These are phyloP conservation scores for Hydrolagus affinis DNA, from an alignment of 2,113 vertebrate species.

Conservation along the genomic window DNA sequence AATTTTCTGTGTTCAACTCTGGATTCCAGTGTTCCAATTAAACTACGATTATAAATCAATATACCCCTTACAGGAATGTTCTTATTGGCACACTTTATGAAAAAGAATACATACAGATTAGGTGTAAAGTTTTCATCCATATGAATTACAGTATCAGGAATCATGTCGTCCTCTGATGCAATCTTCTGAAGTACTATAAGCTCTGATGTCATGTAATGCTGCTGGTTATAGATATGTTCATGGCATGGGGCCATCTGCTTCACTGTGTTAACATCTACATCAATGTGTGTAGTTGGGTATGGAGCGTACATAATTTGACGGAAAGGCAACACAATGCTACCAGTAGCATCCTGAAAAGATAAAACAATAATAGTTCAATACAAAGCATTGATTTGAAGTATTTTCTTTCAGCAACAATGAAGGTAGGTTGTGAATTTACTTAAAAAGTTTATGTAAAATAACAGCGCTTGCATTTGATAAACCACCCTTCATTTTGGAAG, in stretches of 20 bases:
- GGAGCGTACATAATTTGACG: conserved; percentile 92
- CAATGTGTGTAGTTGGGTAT: conserved; percentile 90
- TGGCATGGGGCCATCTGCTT: conserved; percentile 97
- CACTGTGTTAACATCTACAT: conserved; percentile 90
- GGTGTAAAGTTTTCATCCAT: conserved; percentile 86
- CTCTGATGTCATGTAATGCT: conserved; percentile 83
- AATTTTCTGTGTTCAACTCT: not conserved
- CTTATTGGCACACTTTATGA: not conserved
- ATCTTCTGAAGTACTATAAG: conserved; percentile 81
- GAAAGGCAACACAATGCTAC: conserved; percentile 90
- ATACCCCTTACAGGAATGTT: not conserved
- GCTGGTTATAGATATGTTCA: conserved; percentile 87
- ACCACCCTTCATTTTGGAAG: too few species aligned
- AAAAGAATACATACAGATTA: conserved; percentile 67
- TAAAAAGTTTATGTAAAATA: too few species aligned
- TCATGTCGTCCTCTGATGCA: conserved; percentile 80
- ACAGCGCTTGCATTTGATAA: too few species aligned
- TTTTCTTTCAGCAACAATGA: not conserved
- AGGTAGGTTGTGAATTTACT: not conserved
- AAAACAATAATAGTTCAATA: not conserved
- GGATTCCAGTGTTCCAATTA: not conserved
- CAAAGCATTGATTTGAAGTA: not conserved
- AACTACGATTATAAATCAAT: not conserved
- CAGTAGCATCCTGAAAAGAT: conserved; percentile 74
- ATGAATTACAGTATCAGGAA: conserved; percentile 76